A percentile compares a stretch with the other conserved stretches of the same genome.
These are phyloP conservation scores for Maniola jurtina DNA, from an alignment of 1,140 invertebrate species.

Conservation along the genomic window DNA sequence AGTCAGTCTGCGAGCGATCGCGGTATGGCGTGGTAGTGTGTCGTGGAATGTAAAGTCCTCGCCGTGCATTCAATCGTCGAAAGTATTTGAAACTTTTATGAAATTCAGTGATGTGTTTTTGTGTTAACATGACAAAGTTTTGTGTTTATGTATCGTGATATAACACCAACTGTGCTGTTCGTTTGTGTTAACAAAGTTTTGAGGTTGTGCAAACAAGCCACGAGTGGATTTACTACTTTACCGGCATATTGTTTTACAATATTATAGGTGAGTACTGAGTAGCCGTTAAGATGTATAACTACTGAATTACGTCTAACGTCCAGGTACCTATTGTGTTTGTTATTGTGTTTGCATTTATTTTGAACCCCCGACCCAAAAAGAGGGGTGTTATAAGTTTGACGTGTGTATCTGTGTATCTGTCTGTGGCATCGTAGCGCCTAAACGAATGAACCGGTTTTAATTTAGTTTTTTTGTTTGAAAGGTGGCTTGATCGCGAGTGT, in stretches of 20 bases:
- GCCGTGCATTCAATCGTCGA: slow-evolving; percentile 33
- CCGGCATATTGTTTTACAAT: slow-evolving; percentile 28
- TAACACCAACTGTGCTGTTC: slow-evolving; percentile 25
- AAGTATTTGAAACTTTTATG: slow-evolving; percentile 39
- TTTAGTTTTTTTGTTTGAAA: too few species aligned
- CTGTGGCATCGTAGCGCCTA: too few species aligned
- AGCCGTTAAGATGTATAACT: background rate
- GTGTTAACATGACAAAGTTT: slow-evolving; percentile 39
- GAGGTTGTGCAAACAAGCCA: slow-evolving; percentile 32
- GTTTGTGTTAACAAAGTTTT: slow-evolving; percentile 25
- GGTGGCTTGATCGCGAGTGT: too few species aligned
- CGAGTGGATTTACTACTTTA: slow-evolving; percentile 26
- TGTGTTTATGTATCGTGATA: slow-evolving; percentile 39
- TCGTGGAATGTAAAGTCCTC: slow-evolving; percentile 30
- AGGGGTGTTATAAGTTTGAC: too few species aligned
- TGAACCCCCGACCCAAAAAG: too few species aligned
- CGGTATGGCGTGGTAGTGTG: slow-evolving; percentile 33
- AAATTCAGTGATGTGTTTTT: slow-evolving; percentile 36
- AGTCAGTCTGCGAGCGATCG: slow-evolving; percentile 53
- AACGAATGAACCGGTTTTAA: too few species aligned
- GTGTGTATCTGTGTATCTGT: too few species aligned
- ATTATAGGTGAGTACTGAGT: background rate
- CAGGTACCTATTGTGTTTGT: too few species aligned
- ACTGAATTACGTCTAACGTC: background rate
- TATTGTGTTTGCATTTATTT: too few species aligned